These are phyloP conservation scores for Stenodera caucasica DNA, from an alignment of 2,888 invertebrate species.

Conservation along the genomic window DNA sequence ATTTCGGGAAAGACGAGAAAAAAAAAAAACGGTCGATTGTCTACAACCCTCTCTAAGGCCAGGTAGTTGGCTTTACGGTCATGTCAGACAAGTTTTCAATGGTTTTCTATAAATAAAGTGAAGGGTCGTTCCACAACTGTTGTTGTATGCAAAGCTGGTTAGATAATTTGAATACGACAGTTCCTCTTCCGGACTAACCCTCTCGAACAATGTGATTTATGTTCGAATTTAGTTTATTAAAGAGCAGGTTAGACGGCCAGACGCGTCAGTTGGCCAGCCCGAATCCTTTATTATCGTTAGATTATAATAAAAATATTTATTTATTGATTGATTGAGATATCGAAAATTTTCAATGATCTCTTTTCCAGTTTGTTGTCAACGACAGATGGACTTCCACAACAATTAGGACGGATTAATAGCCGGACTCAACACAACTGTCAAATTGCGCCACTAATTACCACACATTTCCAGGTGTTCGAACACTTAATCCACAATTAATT, in stretches of 20 bases:
- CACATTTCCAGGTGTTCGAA: slow-evolving; percentile 1
- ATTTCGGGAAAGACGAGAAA: background rate
- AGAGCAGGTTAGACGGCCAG: slow-evolving; percentile 6
- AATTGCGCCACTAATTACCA: slow-evolving; percentile 4
- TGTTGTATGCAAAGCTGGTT: slow-evolving; percentile 16
- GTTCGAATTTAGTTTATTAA: slow-evolving; percentile 7
- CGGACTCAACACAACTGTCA: slow-evolving; percentile 8
- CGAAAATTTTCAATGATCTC: too few species aligned
- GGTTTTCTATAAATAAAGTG: slow-evolving; percentile 28
- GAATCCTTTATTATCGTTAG: too few species aligned
- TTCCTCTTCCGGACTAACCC: slow-evolving; percentile 34
- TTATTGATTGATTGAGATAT: too few species aligned
- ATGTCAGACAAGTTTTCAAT: slow-evolving; percentile 17
- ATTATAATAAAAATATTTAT: too few species aligned
- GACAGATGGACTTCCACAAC: slow-evolving; percentile 10
- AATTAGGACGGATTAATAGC: slow-evolving; percentile 14
- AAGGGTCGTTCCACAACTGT: slow-evolving; percentile 33
- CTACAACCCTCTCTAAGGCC: slow-evolving; percentile 18
- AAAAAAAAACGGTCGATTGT: slow-evolving; percentile 6
- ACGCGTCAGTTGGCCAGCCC: slow-evolving; percentile 24
- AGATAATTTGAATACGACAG: slow-evolving; percentile 34
- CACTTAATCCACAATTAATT: background rate
- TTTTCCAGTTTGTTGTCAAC: background rate
- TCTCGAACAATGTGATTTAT: slow-evolving; percentile 31
- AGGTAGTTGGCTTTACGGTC: slow-evolving; percentile 30